A percentile compares a stretch with the other conserved stretches of the same genome.
Evolutionary conservation across 1,140 invertebrate species (phyloP).

Genomic region (Sinella curviseta): DNA sequence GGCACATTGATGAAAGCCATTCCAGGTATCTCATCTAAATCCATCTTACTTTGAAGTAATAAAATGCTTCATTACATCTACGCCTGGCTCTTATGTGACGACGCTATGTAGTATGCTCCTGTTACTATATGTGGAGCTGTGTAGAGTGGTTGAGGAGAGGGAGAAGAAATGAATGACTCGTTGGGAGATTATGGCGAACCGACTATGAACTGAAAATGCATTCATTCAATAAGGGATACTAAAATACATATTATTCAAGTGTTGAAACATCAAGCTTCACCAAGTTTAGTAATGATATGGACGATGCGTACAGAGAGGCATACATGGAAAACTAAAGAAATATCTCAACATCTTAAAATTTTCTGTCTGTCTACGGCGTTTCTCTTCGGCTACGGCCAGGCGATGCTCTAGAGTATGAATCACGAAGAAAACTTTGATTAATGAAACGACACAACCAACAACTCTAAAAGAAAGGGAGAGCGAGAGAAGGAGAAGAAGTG

Average conservation of each 20-base stretch:
- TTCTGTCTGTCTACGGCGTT: not conserved
- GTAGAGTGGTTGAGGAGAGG: not conserved
- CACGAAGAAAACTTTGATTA: conserved; percentile 2
- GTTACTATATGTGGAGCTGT: too few relatives aligned
- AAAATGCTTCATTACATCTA: conserved; percentile 14
- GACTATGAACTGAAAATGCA: not conserved
- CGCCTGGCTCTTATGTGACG: too few relatives aligned
- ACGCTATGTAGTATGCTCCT: too few relatives aligned
- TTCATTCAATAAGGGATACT: not conserved
- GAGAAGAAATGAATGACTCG: not conserved
- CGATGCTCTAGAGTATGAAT: not conserved
- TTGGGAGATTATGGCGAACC: not conserved
- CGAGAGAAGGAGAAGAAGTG: not conserved
- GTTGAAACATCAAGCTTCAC: not conserved
- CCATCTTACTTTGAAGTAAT: conserved; percentile 20
- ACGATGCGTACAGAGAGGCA: not conserved
- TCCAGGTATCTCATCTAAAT: conserved; percentile 19
- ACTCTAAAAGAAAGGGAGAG: not conserved
- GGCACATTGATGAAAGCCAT: conserved; percentile 8
- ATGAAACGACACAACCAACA: not conserved
- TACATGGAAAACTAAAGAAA: not conserved
- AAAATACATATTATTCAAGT: not conserved
- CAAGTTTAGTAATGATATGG: not conserved
- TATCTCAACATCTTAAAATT: not conserved
- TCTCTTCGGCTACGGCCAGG: not conserved